Percentiles rank a stretch among this genome's conserved stretches.
Evolutionary conservation across 2,888 invertebrate genomes (phyloP).

Genomic region (Trachelus troglodyta): DNA sequence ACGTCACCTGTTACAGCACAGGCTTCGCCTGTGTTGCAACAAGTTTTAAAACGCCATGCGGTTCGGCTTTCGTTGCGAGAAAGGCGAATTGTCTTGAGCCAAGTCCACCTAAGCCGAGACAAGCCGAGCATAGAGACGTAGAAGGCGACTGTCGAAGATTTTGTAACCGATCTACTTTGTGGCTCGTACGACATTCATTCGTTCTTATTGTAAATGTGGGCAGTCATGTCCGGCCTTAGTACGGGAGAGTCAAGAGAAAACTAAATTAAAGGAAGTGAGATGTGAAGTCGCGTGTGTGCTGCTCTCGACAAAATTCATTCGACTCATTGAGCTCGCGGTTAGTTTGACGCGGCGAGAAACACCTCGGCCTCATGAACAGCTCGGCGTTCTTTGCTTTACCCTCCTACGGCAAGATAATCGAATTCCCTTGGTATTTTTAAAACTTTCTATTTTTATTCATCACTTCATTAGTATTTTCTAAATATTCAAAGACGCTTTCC

Average conservation of each 20-base stretch:
- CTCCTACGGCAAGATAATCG: neutral
- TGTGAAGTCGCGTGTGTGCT: neutral
- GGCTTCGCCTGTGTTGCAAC: conserved; percentile 9
- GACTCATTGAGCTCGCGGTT: conserved; percentile 10
- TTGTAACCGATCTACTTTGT: neutral
- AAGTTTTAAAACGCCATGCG: neutral
- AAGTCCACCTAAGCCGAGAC: neutral
- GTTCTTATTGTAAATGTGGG: neutral
- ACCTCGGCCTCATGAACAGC: neutral
- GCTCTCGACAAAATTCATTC: neutral
- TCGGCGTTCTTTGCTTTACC: neutral
- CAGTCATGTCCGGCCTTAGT: neutral
- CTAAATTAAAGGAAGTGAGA: neutral
- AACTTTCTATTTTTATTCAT: too few relatives aligned
- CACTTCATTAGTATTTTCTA: too few relatives aligned
- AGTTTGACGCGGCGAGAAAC: conserved; percentile 2
- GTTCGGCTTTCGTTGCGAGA: conserved; percentile 16
- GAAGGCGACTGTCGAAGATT: neutral
- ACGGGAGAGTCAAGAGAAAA: conserved; percentile 1
- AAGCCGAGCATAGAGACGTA: neutral
- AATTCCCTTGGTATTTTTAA: too few relatives aligned
- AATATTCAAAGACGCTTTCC: neutral
- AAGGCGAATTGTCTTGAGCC: neutral
- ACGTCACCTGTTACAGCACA: conserved; percentile 22
- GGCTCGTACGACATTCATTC: neutral